A percentile compares a stretch with the other conserved stretches of the same genome.
Conservation (phyloP, 2,113 vertebrate genomes). For the Poeciliopsis occidentalis region DNA sequence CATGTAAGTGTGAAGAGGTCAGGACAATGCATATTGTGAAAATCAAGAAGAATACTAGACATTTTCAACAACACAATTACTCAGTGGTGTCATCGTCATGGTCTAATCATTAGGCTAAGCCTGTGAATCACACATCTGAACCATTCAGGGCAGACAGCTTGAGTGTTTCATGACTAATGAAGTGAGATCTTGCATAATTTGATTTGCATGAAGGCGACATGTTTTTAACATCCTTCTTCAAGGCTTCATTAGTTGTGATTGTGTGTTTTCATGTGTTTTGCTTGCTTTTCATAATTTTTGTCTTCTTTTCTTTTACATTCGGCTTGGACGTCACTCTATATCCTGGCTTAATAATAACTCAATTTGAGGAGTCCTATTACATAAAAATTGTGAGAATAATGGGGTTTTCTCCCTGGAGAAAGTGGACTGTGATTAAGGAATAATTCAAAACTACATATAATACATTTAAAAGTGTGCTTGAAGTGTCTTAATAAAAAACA, state of each 20-base stretch:
- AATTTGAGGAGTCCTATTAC: not conserved
- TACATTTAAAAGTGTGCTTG: not conserved
- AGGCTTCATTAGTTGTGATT: not conserved
- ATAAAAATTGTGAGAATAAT: not conserved
- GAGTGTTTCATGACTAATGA: slow-evolving; percentile 3
- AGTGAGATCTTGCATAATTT: not conserved
- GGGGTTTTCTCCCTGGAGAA: not conserved
- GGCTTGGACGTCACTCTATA: not conserved
- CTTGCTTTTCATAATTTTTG: not conserved
- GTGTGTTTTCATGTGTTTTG: not conserved
- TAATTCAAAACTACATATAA: not conserved
- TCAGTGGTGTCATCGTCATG: not conserved
- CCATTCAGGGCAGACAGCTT: slow-evolving; percentile 5
- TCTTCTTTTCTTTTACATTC: no score
- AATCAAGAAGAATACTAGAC: not conserved
- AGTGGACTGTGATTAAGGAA: not conserved
- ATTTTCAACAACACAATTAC: not conserved
- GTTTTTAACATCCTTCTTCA: not conserved
- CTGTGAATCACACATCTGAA: slow-evolving; percentile 34
- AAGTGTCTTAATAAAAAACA: no score
- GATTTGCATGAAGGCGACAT: not conserved
- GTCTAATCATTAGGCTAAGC: not conserved
- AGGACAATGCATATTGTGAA: no score
- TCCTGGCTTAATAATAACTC: not conserved
- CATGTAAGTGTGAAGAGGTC: no score